Evolutionary conservation across 2,113 vertebrate species (phyloP).

Genomic region (Neopipo cinnamomea): DNA sequence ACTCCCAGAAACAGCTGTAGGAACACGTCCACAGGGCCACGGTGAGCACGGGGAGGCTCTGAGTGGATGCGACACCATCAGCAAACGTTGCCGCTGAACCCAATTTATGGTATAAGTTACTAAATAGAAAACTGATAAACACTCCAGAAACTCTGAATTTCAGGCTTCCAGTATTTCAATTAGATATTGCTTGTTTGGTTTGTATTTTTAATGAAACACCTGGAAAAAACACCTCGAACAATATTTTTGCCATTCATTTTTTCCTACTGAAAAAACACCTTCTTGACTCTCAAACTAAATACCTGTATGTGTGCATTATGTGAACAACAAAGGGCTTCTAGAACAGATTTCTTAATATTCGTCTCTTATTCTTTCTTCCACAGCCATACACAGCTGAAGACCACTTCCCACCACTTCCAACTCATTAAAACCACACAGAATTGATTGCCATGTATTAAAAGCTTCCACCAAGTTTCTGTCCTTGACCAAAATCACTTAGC

Average conservation of each 20-base stretch:
- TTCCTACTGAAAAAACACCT: neutral
- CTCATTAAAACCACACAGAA: neutral
- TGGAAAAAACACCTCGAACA: neutral
- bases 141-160: neutral
- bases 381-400: neutral
- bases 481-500: neutral
- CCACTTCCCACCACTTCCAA: neutral
- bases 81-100: neutral
- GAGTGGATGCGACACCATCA: neutral
- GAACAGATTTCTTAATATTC: neutral
- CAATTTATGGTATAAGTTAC: neutral
- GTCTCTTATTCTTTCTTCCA: neutral
- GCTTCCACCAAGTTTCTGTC: neutral
- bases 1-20: slow-evolving; percentile 3
- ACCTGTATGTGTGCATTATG: neutral
- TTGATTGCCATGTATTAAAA: neutral
- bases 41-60: neutral
- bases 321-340: neutral
- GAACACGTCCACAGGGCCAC: neutral
- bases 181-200: neutral
- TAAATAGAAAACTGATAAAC: neutral
- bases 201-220: neutral
- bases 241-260: neutral
- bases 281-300: neutral
- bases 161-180: neutral